phyloP scores from a whole-genome alignment of 2,888 invertebrate species.

The Rhynchonema sp. region DNA sequence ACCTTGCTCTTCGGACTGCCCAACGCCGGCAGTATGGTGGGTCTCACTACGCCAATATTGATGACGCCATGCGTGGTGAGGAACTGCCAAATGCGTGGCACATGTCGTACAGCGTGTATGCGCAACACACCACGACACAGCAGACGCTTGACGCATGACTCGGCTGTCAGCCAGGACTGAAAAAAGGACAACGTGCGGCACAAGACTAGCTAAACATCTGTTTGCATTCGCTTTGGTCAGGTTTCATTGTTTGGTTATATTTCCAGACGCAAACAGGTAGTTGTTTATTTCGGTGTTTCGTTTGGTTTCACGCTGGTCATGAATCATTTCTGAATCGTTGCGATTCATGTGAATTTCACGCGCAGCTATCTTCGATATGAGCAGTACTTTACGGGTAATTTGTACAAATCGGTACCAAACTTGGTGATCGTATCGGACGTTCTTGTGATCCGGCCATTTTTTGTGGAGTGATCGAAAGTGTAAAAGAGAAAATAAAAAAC shows the following conservation, averaged over 20 bases:
- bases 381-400: not conserved
- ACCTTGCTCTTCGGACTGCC: not conserved
- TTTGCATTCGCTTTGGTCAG: conserved; percentile 22
- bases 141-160: conserved; percentile 22
- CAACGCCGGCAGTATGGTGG: conserved; percentile 2
- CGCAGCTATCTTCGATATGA: too few relatives aligned
- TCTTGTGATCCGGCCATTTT: too few relatives aligned
- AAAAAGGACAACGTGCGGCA: conserved; percentile 21
- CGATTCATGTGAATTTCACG: too few relatives aligned
- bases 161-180: conserved; percentile 29
- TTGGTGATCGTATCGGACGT: too few relatives aligned
- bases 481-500: not conserved
- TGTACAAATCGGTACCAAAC: too few relatives aligned
- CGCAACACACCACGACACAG: conserved; percentile 31
- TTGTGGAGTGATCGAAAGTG: too few relatives aligned
- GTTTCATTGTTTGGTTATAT: conserved; percentile 29
- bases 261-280: conserved; percentile 13
- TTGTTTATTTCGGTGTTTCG: too few relatives aligned
- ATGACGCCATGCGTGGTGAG: conserved; percentile 28
- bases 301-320: not conserved
- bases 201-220: conserved; percentile 31
- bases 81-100: conserved; percentile 25
- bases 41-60: conserved; percentile 27
- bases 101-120: conserved; percentile 22
- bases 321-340: too few relatives aligned